Percentiles rank a stretch among this genome's conserved stretches.
phyloP scores from a whole-genome alignment of 2,888 invertebrate genomes.

The Ditylenchus weischeri region DNA sequence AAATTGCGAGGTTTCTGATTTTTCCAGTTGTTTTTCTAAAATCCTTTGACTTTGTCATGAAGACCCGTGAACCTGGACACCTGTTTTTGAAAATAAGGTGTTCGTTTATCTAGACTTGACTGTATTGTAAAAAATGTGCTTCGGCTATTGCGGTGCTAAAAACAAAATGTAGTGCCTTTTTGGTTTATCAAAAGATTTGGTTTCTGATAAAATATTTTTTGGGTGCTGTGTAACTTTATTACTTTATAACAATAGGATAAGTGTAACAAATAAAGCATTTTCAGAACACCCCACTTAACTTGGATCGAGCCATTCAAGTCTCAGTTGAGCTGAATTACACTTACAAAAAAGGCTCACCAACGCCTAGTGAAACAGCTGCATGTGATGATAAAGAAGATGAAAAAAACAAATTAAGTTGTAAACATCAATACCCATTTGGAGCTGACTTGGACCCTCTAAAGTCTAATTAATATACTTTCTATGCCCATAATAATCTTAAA shows the following conservation, averaged over 20 bases:
- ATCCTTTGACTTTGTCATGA: too few relatives aligned
- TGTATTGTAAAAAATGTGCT: too few relatives aligned
- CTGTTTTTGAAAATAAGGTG: too few relatives aligned
- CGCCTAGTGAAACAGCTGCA: slow-evolving; percentile 13
- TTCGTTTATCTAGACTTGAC: too few relatives aligned
- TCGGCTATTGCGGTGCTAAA: too few relatives aligned
- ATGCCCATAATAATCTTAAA: slow-evolving; percentile 8
- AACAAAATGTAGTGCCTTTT: too few relatives aligned
- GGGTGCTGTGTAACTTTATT: neutral
- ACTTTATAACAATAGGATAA: too few relatives aligned
- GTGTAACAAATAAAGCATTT: slow-evolving; percentile 17
- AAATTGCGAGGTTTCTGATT: too few relatives aligned
- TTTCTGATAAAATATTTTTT: too few relatives aligned
- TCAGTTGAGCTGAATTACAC: slow-evolving; percentile 26
- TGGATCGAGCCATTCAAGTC: slow-evolving; percentile 9
- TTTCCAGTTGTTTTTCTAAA: too few relatives aligned
- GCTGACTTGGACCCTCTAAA: slow-evolving; percentile 17
- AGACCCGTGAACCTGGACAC: too few relatives aligned
- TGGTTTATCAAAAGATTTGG: too few relatives aligned
- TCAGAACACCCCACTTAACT: slow-evolving; percentile 22
- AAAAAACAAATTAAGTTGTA: neutral
- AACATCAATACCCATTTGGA: slow-evolving; percentile 18
- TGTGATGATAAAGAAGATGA: slow-evolving; percentile 13
- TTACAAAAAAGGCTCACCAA: slow-evolving; percentile 19
- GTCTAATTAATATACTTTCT: neutral